Conservation (phyloP, 2,113 vertebrate genomes). For the Marmota flaviventris region DNA sequence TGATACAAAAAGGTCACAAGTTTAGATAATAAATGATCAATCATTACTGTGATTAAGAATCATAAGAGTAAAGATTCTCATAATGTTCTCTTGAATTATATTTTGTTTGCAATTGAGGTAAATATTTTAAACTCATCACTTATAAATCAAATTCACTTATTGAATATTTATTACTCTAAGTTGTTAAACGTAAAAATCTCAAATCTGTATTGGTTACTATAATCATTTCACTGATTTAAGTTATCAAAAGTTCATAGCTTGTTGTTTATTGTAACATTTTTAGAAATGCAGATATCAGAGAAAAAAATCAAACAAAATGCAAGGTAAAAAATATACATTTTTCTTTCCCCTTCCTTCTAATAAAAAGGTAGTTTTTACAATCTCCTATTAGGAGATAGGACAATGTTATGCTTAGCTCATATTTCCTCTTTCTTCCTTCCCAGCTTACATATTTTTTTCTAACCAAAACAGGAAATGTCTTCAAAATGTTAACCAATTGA, state of each 20-base stretch:
- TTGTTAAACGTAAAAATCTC: neutral
- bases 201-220: neutral
- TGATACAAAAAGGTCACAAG: neutral
- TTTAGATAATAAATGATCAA: neutral
- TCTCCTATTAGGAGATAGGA: neutral
- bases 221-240: constrained; percentile 17
- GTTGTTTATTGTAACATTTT: neutral
- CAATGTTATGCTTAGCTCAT: no score
- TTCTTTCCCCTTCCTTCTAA: neutral
- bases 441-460: neutral
- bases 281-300: neutral
- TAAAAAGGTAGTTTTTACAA: neutral
- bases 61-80: neutral
- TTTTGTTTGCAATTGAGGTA: neutral
- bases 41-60: neutral
- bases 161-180: constrained; percentile 38
- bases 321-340: neutral
- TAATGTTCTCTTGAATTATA: neutral
- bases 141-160: neutral
- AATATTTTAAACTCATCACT: neutral
- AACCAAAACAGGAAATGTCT: neutral
- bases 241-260: neutral
- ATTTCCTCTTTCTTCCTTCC: neutral
- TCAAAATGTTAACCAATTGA: neutral
- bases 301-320: neutral